Conservation (phyloP, 2,797 vertebrate species). For the Danio aesculapii region DNA sequence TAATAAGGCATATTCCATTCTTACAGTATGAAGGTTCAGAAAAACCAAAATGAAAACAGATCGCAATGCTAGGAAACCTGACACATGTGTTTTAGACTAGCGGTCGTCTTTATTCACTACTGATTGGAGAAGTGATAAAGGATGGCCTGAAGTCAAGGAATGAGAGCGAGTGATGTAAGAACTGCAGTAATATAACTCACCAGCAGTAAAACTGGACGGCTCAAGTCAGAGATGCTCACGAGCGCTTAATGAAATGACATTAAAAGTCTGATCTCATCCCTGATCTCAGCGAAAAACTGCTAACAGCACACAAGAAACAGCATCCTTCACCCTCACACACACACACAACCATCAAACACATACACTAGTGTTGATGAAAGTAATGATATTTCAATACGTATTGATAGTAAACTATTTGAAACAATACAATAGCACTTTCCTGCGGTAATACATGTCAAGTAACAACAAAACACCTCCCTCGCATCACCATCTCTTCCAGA, state of each 20-base stretch:
- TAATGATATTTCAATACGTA: too few species aligned
- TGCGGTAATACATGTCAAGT: too few species aligned
- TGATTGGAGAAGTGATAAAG: not conserved
- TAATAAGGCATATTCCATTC: not conserved
- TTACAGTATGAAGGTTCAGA: too few species aligned
- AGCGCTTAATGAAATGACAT: slow-evolving; percentile 67
- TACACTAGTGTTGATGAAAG: not conserved
- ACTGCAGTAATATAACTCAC: slow-evolving; percentile 29
- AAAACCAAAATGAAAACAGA: not conserved
- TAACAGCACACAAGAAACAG: slow-evolving; percentile 17
- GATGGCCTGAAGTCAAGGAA: not conserved
- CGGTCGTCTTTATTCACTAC: not conserved
- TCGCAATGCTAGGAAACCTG: not conserved
- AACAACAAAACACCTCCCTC: too few species aligned
- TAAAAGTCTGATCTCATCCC: slow-evolving; percentile 62
- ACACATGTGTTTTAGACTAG: not conserved
- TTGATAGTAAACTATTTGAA: too few species aligned
- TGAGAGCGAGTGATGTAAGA: slow-evolving; percentile 27
- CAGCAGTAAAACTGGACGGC: slow-evolving; percentile 51
- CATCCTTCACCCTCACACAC: slow-evolving; percentile 2
- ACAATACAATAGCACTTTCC: too few species aligned
- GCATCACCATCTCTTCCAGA: too few species aligned
- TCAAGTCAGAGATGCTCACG: slow-evolving; percentile 60
- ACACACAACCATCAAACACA: slow-evolving; percentile 33
- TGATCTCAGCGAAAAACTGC: slow-evolving; percentile 32